These are phyloP conservation scores for Kryptopterus vitreolus DNA, from an alignment of 2,797 vertebrate genomes.

Conservation along the genomic window DNA sequence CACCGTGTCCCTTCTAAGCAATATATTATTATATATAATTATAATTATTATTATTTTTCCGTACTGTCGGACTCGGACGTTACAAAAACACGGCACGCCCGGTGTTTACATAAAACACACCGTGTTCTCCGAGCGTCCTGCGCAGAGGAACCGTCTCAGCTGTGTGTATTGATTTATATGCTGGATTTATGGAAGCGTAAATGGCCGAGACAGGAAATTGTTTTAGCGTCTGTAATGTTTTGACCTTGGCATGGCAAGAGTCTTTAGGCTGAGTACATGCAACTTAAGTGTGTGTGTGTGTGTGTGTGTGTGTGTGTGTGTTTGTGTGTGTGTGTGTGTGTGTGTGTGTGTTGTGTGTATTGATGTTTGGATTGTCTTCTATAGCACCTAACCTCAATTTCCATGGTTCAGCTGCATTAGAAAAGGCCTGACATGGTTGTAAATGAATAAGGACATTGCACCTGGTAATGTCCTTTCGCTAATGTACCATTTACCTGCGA, in stretches of 20 bases:
- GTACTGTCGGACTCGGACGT: no score
- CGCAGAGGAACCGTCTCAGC: background rate
- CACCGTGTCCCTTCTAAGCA: no score
- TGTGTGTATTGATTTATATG: constrained; percentile 6
- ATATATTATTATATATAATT: no score
- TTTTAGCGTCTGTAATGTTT: constrained; percentile 5
- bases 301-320: background rate
- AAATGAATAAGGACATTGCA: background rate
- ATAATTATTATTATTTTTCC: no score
- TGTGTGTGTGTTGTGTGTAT: background rate
- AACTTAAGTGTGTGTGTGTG: background rate
- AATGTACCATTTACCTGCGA: background rate
- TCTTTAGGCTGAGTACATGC: background rate
- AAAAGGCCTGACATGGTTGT: background rate
- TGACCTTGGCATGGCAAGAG: constrained; percentile 2
- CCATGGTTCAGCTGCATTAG: background rate
- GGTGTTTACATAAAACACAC: background rate
- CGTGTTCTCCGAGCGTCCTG: background rate
- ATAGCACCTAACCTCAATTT: background rate
- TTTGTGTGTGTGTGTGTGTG: background rate
- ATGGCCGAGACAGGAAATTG: constrained; percentile 6
- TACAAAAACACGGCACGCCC: no score
- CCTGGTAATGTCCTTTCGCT: background rate
- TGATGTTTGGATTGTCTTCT: background rate
- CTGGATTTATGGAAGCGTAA: constrained; percentile 22